These are phyloP conservation scores for Pheosia gnoma DNA, from an alignment of 2,888 invertebrate genomes.

Conservation along the genomic window DNA sequence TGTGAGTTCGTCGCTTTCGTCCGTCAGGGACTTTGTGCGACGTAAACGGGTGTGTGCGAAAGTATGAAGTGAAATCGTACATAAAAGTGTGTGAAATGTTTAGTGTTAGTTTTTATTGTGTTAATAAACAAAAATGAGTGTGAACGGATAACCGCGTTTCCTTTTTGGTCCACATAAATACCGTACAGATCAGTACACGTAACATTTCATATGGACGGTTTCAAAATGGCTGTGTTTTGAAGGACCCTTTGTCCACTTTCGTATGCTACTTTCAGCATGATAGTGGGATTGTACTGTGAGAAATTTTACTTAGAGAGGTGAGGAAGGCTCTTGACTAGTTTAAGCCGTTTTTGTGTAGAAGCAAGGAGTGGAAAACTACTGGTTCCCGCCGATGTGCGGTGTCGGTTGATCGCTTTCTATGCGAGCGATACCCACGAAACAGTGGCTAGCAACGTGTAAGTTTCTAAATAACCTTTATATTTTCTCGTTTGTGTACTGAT, in stretches of 20 bases:
- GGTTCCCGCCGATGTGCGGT: slow-evolving; percentile 67
- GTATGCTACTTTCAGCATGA: slow-evolving; percentile 87
- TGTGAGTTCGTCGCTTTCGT: slow-evolving; percentile 73
- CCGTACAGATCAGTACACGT: slow-evolving; percentile 72
- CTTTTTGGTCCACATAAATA: slow-evolving; percentile 57
- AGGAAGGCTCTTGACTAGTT: slow-evolving; percentile 62
- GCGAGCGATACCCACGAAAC: slow-evolving; percentile 71
- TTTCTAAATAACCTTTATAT: slow-evolving; percentile 71
- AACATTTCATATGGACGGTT: slow-evolving; percentile 80
- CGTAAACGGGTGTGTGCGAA: slow-evolving; percentile 82
- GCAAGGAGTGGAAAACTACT: slow-evolving; percentile 73
- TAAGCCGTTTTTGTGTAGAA: slow-evolving; percentile 49
- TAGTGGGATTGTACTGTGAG: slow-evolving; percentile 86
- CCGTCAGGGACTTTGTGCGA: slow-evolving; percentile 73
- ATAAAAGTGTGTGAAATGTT: slow-evolving; percentile 81
- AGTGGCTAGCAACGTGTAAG: slow-evolving; percentile 77
- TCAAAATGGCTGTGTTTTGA: slow-evolving; percentile 90
- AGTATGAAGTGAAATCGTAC: slow-evolving; percentile 84
- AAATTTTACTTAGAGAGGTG: slow-evolving; percentile 86
- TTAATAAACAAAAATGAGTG: slow-evolving; percentile 79
- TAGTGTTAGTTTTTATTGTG: slow-evolving; percentile 81
- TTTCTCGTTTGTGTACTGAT: slow-evolving; percentile 50
- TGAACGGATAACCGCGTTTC: slow-evolving; percentile 73
- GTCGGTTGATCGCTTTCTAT: slow-evolving; percentile 78
- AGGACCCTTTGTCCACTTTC: slow-evolving; percentile 87